Evolutionary conservation across 2,113 vertebrate species (phyloP).

Genomic region (Argyrosomus japonicus): DNA sequence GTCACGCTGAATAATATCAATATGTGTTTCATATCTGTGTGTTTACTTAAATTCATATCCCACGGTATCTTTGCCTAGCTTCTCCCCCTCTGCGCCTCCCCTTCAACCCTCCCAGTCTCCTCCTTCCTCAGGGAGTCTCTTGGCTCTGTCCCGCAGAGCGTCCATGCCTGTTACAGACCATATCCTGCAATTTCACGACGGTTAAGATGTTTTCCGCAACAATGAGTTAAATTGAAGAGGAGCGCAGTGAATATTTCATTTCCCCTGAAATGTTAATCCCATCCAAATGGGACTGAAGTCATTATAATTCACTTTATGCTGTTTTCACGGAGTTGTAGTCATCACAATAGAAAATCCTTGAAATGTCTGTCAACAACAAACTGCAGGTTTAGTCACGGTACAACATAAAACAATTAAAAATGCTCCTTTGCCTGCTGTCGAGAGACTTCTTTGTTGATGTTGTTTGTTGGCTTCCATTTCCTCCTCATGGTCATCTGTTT

Average conservation of each 20-base stretch:
- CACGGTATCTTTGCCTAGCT: background rate
- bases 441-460: background rate
- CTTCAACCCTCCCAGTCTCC: no score
- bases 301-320: background rate
- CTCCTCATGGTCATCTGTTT: constrained; percentile 7
- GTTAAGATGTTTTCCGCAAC: background rate
- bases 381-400: background rate
- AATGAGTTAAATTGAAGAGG: background rate
- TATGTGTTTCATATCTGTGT: background rate
- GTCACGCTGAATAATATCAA: background rate
- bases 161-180: background rate
- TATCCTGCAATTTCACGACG: background rate
- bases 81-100: background rate
- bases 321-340: background rate
- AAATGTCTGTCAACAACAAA: background rate
- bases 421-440: background rate
- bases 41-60: background rate
- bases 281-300: background rate
- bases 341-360: constrained; percentile 10
- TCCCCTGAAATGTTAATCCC: background rate
- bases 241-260: background rate
- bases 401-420: background rate
- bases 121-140: no score
- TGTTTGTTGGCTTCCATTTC: constrained; percentile 1
- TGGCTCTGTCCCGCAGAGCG: background rate